Evolutionary conservation across 2,113 vertebrate genomes (phyloP), one percentile per base, ranked within the genome.

Genomic region (Podarcis raffonei): DNA sequence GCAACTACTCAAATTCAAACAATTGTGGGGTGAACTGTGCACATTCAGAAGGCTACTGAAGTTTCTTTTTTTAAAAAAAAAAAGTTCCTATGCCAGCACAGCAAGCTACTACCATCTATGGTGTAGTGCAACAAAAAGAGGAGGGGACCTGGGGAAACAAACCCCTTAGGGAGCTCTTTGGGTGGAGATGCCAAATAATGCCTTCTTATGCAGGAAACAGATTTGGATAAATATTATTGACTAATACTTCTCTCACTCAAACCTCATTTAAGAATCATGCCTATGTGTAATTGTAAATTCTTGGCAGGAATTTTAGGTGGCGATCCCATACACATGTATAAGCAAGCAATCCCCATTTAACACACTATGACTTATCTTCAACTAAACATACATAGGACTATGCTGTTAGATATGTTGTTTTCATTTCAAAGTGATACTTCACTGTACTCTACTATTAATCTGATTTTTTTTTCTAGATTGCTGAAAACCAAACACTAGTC

Each of bases 381-480:
- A 12, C 9, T 57, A 53, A 83, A 72, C 18, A 53, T 72, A 27
- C 25, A 72, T 1, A 71, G 8, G 42, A 53, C 18, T 48, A 30
- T 72, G 62, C 27, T 72, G 27, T 72, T 32, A 62, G 25, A 79
- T 32, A 20, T 68, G 4, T 6, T 75, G 42, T n/a, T 57, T 13
- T 92, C 89, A 88, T 94, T 91, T 59, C 91, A 78, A 90, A 92
- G 77, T 87, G 89, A 42, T 90, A 79, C 92, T 92, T 92, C 94
- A 65, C 13, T 92, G 88, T 1, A 23, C 68, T 90, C 66, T 95
- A 91, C 66, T 92, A 83, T 93, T 95, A 90, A 94, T 87, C 94
- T 88, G 92, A 93, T 95, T 94, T 93, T 93, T 95, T 95, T 95
- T 96, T 96, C 94, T 95, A 98, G 98, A 97, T 97, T 96, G 96